phyloP scores from a whole-genome alignment of 2,113 vertebrate species.

The Parus major region DNA sequence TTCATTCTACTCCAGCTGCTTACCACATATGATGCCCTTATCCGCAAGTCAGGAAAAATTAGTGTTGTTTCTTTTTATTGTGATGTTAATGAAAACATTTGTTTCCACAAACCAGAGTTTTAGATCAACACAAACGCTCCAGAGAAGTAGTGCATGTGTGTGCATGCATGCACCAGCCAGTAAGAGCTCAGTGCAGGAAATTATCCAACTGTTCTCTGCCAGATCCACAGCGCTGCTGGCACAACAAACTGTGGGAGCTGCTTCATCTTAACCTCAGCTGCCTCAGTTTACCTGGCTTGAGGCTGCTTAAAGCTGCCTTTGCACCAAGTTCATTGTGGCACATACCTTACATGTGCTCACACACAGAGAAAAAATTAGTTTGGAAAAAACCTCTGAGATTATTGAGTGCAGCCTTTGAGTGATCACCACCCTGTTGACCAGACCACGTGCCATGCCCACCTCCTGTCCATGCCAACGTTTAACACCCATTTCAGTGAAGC shows the following conservation, averaged over 20 bases:
- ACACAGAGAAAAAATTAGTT: neutral
- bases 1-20: neutral
- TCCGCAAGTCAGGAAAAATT: neutral
- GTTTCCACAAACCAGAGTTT: neutral
- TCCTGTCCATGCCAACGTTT: rapidly evolving
- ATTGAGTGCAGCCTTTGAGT: rapidly evolving
- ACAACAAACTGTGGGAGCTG: neutral
- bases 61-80: neutral
- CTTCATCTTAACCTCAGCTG: neutral
- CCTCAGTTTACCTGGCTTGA: neutral
- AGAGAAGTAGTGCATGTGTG: neutral
- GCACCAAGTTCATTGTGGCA: neutral
- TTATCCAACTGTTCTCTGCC: neutral
- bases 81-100: neutral
- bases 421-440: neutral
- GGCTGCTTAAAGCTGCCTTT: neutral
- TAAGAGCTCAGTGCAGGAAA: neutral
- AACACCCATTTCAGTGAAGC: neutral
- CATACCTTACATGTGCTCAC: neutral
- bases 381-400: neutral
- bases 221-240: neutral
- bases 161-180: neutral
- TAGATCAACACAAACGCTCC: neutral
- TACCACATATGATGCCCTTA: neutral
- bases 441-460: neutral